Percentiles rank a stretch among this genome's conserved stretches.
phyloP scores from a whole-genome alignment of 1,140 invertebrate species.

The Hydropsyche tenuis region DNA sequence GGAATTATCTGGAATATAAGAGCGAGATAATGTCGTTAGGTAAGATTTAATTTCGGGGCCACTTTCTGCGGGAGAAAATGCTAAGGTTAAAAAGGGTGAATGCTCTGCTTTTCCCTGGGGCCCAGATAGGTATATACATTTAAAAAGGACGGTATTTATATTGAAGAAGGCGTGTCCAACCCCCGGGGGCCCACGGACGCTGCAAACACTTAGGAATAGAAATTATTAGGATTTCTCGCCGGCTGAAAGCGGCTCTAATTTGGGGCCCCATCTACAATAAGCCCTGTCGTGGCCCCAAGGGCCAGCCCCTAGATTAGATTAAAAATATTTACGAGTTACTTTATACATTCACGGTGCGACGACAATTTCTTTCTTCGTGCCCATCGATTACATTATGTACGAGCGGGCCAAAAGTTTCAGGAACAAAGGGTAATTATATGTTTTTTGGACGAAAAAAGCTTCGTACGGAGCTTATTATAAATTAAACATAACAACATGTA shows the following conservation, averaged over 20 bases:
- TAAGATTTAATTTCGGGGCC: constrained; percentile 48
- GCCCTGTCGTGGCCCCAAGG: not conserved
- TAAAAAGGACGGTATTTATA: constrained; percentile 37
- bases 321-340: constrained; percentile 25
- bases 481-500: too few relatives aligned
- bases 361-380: too few relatives aligned
- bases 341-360: constrained; percentile 1
- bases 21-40: constrained; percentile 45
- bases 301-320: constrained; percentile 9
- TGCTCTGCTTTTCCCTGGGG: constrained; percentile 8
- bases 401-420: too few relatives aligned
- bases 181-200: not conserved
- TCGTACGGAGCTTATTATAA: too few relatives aligned
- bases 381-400: too few relatives aligned
- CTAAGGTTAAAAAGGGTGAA: constrained; percentile 48
- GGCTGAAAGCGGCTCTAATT: constrained; percentile 8
- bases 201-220: constrained; percentile 29
- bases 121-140: constrained; percentile 13
- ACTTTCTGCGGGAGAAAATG: constrained; percentile 37
- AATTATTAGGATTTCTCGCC: constrained; percentile 34
- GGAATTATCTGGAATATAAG: constrained; percentile 48
- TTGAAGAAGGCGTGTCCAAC: constrained; percentile 18
- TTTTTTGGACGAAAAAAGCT: too few relatives aligned
- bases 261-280: constrained; percentile 26
- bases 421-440: too few relatives aligned